These are phyloP conservation scores for Macaca nemestrina DNA, from an alignment of 2,113 vertebrate genomes.

Conservation along the genomic window DNA sequence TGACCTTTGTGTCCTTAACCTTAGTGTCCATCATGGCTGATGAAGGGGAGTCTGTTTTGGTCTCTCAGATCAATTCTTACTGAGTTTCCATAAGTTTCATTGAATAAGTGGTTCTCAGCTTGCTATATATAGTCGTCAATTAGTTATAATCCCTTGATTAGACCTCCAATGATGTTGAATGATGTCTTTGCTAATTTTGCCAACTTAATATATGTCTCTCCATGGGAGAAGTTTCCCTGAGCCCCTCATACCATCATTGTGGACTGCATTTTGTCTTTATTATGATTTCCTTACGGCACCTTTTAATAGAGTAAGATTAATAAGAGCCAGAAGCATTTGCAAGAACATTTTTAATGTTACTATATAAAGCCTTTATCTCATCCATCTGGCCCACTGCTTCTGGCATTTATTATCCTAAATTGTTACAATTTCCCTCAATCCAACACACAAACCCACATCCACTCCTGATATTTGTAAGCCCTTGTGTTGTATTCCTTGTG, in stretches of 20 bases:
- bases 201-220: background rate
- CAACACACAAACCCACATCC: too few relatives aligned
- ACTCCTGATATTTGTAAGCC: background rate
- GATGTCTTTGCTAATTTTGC: background rate
- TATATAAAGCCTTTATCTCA: conserved; percentile 49
- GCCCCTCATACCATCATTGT: background rate
- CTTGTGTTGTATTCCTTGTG: background rate
- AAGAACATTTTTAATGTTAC: conserved; percentile 61
- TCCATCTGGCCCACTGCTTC: background rate
- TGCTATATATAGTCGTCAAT: background rate
- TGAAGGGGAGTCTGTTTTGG: too few relatives aligned
- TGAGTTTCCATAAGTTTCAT: background rate
- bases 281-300: background rate
- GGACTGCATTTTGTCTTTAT: conserved; percentile 4
- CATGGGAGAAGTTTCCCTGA: background rate
- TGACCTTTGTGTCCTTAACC: too few relatives aligned
- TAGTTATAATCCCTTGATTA: background rate
- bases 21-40: too few relatives aligned
- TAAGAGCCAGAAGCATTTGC: conserved; percentile 42
- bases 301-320: background rate
- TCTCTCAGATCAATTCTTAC: background rate
- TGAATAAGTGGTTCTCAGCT: background rate
- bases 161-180: background rate
- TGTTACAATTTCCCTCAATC: background rate
- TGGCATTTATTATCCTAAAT: conserved; percentile 29